These are phyloP conservation scores for Phrynocephalus vlangalii DNA, from an alignment of 2,797 vertebrate genomes.

Conservation along the genomic window DNA sequence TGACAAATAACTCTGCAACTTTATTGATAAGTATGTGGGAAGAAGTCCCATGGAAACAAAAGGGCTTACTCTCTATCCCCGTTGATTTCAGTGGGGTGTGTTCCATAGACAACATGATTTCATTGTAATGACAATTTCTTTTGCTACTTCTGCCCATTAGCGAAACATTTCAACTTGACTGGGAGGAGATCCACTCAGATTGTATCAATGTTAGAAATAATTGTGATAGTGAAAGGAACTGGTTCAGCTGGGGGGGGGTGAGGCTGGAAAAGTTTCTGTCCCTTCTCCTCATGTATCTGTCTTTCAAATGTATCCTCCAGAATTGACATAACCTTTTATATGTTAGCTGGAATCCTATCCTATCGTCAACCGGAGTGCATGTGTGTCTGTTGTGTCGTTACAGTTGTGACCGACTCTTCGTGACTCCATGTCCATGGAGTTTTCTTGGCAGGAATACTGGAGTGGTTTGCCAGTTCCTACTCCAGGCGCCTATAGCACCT, in stretches of 20 bases:
- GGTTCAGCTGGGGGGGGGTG: neutral
- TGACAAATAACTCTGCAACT: neutral
- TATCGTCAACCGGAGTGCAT: no score
- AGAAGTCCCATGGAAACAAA: neutral
- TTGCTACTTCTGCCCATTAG: neutral
- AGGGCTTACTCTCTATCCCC: neutral
- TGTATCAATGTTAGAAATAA: neutral
- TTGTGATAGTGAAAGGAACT: neutral
- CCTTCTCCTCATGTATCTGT: no score
- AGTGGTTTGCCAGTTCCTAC: no score
- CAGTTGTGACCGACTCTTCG: no score
- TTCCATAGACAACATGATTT: neutral
- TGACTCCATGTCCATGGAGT: no score
- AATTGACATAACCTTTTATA: neutral
- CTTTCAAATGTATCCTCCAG: neutral
- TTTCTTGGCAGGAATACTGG: no score
- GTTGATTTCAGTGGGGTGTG: neutral
- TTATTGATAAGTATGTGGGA: neutral
- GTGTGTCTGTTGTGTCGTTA: no score
- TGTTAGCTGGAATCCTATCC: no score
- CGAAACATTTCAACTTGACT: no score
- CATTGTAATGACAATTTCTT: neutral
- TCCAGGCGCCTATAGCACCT: no score
- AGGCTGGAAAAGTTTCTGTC: neutral
- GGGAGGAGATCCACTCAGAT: neutral